Base-by-base conservation (phyloP, 2,113 vertebrate genomes). In the Variabilichromis moorii region DNA sequence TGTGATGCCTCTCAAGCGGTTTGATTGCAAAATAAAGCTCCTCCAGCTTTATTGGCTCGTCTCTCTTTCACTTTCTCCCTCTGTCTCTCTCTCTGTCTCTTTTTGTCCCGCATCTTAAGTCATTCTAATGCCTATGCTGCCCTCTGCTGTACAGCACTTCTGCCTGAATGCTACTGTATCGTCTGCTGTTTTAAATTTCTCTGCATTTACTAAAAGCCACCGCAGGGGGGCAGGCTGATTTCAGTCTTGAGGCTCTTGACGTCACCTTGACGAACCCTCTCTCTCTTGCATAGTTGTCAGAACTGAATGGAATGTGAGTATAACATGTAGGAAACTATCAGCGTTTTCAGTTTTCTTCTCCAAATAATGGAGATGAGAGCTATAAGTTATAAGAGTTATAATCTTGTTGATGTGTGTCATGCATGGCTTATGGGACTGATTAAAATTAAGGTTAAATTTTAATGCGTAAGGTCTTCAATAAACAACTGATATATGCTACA, bases 291-390 rank as follows among this genome's bases (percentile, higher is more conserved):
- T 96, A 97, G 96, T 97, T 94, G 95, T 96, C 96, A 97, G 96
- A 96, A 93, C 95, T 96, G 91, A 96, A 92, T 96, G 94, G 93
- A 95, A 96, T 96, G 96, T 97, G 95, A 97, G 96, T 97, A 97
- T 96, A 96, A 95, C 89, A 88, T 82, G 76, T 90, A 94, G 93
- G 84, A 80, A 90, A 93, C 82, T 80, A 55, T 84, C 80, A 82
- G 59, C 80, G 55, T 91, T 73, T 83, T 42, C 8, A 68, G 31
- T 80, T 45, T 90, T 88, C 19, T 83, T 88, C 53, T 82, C 71
- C 73, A 66, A 51, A 80, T 87, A 84, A 53, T 45, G 42, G 47
- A 80, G 76, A 54, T 83, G 54, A 61, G 16, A 35, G 50, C 5
- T 40, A 40, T 40, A 68, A 68, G 35, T 68, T 40, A 40, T 24